Conservation (phyloP, 2,888 invertebrate genomes). For the Trichogramma evanescens region DNA sequence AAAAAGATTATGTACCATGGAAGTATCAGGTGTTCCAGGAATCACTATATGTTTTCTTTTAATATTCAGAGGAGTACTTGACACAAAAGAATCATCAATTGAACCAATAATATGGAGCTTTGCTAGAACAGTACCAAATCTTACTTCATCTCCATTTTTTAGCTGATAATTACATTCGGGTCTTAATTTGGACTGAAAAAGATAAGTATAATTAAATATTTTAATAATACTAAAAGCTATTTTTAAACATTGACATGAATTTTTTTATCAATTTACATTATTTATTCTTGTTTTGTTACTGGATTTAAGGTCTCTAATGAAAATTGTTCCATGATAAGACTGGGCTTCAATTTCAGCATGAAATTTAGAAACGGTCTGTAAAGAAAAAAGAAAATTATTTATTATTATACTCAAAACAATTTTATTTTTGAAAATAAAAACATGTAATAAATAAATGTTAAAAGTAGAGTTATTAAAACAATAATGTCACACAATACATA, state of each 20-base stretch:
- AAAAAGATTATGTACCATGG: conserved; percentile 22
- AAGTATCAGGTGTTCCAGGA: conserved; percentile 30
- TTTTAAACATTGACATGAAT: conserved; percentile 1
- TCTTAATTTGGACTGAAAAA: conserved; percentile 32
- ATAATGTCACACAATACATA: no score
- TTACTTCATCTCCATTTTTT: conserved; percentile 32
- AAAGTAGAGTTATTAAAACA: no score
- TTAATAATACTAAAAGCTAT: neutral
- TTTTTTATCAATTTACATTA: conserved; percentile 40
- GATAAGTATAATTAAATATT: conserved; percentile 10
- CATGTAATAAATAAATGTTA: no score
- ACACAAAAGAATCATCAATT: conserved; percentile 22
- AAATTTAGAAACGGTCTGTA: conserved; percentile 48
- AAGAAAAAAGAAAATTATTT: conserved; percentile 1
- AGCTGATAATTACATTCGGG: conserved; percentile 37
- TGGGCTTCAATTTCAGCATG: conserved; percentile 51
- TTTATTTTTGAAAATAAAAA: neutral
- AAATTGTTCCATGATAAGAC: conserved; percentile 32
- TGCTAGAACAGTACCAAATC: conserved; percentile 35
- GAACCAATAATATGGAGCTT: conserved; percentile 22
- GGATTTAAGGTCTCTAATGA: conserved; percentile 50
- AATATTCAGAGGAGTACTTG: conserved; percentile 20
- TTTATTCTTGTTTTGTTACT: conserved; percentile 49
- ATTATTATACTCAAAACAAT: neutral
- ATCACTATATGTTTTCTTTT: conserved; percentile 17